Evolutionary conservation across 2,797 vertebrate genomes (phyloP).

Genomic region (Pelobates cultripes): DNA sequence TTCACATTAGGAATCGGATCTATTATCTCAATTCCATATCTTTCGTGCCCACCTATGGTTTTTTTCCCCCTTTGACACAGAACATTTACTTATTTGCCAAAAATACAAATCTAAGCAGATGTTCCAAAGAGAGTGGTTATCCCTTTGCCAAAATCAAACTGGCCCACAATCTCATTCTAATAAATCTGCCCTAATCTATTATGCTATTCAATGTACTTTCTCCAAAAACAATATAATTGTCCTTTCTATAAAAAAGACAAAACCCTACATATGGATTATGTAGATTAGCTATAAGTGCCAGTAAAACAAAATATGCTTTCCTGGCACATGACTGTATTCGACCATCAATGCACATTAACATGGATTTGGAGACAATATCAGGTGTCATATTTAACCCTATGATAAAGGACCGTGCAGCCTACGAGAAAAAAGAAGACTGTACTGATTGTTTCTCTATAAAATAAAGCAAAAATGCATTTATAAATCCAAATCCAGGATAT

Average conservation of each 20-base stretch:
- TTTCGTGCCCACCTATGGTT: slow-evolving; percentile 20
- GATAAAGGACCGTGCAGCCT: not conserved
- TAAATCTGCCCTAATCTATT: slow-evolving; percentile 43
- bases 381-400: slow-evolving; percentile 20
- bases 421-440: no score
- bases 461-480: no score
- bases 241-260: slow-evolving; percentile 16
- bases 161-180: slow-evolving; percentile 43
- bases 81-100: slow-evolving; percentile 25
- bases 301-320: slow-evolving; percentile 28
- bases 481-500: no score
- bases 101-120: slow-evolving; percentile 49
- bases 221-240: slow-evolving; percentile 33
- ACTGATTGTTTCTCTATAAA: no score
- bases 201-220: slow-evolving; percentile 15
- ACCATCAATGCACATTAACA: slow-evolving; percentile 31
- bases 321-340: slow-evolving; percentile 11
- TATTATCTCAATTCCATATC: slow-evolving; percentile 36
- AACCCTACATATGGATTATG: slow-evolving; percentile 2
- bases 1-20: slow-evolving; percentile 29
- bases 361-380: slow-evolving; percentile 16
- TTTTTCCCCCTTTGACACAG: slow-evolving; percentile 23
- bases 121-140: slow-evolving; percentile 27
- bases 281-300: slow-evolving; percentile 40
- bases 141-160: slow-evolving; percentile 41